Conservation (phyloP, 2,113 vertebrate genomes). For the Sinocyclocheilus anophthalmus region DNA sequence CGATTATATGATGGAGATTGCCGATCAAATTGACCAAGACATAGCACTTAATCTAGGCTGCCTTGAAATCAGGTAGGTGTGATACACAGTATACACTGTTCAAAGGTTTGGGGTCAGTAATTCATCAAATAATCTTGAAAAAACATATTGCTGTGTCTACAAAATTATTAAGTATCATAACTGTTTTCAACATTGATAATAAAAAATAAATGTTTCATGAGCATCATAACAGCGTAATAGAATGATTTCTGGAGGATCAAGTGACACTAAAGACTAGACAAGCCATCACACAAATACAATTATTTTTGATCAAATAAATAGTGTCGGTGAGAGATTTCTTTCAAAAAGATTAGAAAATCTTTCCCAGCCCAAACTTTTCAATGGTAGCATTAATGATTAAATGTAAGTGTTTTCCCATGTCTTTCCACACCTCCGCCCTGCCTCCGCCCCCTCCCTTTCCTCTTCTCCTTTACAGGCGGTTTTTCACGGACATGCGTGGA, state of each 20-base stretch:
- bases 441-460: too few species aligned
- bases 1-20: slow-evolving; percentile 95
- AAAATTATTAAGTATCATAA: neutral
- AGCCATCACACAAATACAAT: too few species aligned
- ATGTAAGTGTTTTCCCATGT: neutral
- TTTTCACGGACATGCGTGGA: slow-evolving; percentile 96
- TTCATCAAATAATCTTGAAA: neutral
- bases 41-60: slow-evolving; percentile 96
- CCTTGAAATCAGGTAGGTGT: slow-evolving; percentile 93
- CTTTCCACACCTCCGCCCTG: too few species aligned
- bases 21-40: slow-evolving; percentile 97
- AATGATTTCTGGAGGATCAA: neutral
- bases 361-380: neutral
- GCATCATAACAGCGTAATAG: neutral
- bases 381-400: neutral
- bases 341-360: neutral
- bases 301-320: neutral
- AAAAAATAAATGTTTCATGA: neutral
- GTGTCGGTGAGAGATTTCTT: neutral
- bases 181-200: neutral
- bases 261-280: neutral
- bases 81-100: neutral
- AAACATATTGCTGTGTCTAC: neutral
- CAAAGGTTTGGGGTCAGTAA: neutral
- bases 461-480: slow-evolving; percentile 82